Evolutionary conservation across 2,113 vertebrate species (phyloP).

Genomic region (Bettongia penicillata): DNA sequence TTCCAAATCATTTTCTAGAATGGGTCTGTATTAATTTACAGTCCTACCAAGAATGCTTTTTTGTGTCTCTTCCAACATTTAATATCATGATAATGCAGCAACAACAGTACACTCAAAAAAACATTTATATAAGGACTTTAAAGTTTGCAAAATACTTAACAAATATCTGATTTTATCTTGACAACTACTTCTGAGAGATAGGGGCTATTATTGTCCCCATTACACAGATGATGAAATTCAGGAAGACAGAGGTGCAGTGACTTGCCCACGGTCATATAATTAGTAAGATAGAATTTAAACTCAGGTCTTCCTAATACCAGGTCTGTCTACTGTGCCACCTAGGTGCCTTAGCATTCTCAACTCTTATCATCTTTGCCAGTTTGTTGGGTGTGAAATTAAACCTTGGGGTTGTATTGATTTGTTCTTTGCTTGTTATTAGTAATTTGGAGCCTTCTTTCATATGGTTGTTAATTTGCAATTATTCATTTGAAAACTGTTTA

Average conservation of each 20-base stretch:
- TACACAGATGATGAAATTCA: not conserved
- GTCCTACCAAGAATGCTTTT: not conserved
- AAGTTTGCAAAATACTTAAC: not conserved
- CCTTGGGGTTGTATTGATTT: not conserved
- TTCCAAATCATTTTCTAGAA: not conserved
- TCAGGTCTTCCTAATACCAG: not conserved
- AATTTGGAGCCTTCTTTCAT: not conserved
- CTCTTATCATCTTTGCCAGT: not conserved
- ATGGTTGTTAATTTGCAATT: not conserved
- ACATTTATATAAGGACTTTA: not conserved
- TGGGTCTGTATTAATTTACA: not conserved
- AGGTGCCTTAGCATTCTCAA: not conserved
- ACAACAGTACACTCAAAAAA: too few species aligned
- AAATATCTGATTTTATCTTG: not conserved
- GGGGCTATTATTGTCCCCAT: not conserved
- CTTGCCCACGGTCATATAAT: not conserved
- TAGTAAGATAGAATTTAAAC: not conserved
- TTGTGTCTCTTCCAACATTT: not conserved
- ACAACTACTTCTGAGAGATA: not conserved
- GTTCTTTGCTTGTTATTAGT: not conserved
- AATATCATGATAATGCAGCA: not conserved
- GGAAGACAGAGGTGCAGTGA: not conserved
- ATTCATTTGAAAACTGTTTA: not conserved
- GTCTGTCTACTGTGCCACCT: not conserved
- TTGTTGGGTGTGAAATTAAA: not conserved